These are phyloP conservation scores for Parauchenoglanis punctatus DNA, from an alignment of 2,797 vertebrate genomes.

Conservation along the genomic window DNA sequence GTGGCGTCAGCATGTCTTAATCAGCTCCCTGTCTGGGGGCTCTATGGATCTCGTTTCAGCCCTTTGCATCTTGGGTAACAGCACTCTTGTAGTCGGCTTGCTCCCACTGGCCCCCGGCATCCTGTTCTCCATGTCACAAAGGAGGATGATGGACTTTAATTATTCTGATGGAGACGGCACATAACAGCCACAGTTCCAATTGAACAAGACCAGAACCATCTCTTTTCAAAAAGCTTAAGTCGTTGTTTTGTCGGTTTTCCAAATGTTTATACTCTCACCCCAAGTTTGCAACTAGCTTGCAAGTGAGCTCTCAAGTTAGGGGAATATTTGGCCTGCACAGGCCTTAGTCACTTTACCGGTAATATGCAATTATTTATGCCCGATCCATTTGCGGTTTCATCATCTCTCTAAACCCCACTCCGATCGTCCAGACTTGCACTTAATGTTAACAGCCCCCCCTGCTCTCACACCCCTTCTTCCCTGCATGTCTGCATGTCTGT, in stretches of 20 bases:
- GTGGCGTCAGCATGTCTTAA: conserved; percentile 84
- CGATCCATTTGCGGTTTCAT: conserved; percentile 61
- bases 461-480: conserved; percentile 60
- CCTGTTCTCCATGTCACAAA: conserved; percentile 49
- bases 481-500: conserved; percentile 60
- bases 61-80: conserved; percentile 79
- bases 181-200: not conserved
- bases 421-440: conserved; percentile 60
- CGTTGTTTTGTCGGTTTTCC: not conserved
- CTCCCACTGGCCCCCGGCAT: conserved; percentile 56
- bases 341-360: conserved; percentile 52
- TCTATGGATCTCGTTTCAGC: conserved; percentile 81
- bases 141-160: conserved; percentile 54
- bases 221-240: not conserved
- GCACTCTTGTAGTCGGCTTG: conserved; percentile 59
- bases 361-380: conserved; percentile 57
- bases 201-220: not conserved
- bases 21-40: conserved; percentile 82
- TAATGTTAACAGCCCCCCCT: conserved; percentile 61
- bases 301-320: conserved; percentile 21
- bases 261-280: conserved; percentile 19
- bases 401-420: conserved; percentile 46
- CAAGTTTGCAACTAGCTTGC: conserved; percentile 10
- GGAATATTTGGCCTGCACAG: conserved; percentile 37
- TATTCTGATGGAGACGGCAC: conserved; percentile 27